These are phyloP conservation scores for Brachionichthys hirsutus DNA, from an alignment of 2,113 vertebrate genomes.

Conservation along the genomic window DNA sequence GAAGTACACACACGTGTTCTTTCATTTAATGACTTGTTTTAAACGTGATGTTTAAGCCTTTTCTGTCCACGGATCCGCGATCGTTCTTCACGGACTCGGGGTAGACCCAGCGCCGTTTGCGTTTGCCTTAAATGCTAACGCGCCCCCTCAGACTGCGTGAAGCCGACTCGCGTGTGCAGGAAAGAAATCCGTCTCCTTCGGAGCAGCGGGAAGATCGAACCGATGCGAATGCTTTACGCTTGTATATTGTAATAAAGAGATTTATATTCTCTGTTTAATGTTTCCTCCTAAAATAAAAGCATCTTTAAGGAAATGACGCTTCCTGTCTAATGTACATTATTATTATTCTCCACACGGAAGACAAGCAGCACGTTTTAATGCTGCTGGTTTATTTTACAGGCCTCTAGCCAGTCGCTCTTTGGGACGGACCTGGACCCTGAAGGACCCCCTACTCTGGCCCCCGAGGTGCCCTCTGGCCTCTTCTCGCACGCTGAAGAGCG, in stretches of 20 bases:
- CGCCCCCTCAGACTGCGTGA: no score
- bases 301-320: slow-evolving; percentile 57
- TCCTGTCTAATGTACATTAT: slow-evolving; percentile 21
- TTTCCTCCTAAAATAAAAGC: slow-evolving; percentile 39
- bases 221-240: no score
- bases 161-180: no score
- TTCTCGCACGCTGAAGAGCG: slow-evolving; percentile 82
- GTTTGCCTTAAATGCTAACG: no score
- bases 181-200: no score
- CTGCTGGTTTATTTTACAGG: slow-evolving; percentile 89
- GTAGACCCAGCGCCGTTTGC: no score
- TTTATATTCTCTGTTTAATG: slow-evolving; percentile 19
- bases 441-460: slow-evolving; percentile 81
- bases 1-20: no score
- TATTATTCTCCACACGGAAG: neutral
- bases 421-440: slow-evolving; percentile 85
- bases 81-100: no score
- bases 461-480: slow-evolving; percentile 82
- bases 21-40: no score
- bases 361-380: slow-evolving; percentile 16
- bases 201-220: no score
- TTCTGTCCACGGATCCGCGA: no score
- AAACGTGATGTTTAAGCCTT: no score
- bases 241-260: slow-evolving; percentile 12
- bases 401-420: slow-evolving; percentile 84